Evolutionary conservation across 2,797 vertebrate genomes (phyloP).

Genomic region (Danio choprae): DNA sequence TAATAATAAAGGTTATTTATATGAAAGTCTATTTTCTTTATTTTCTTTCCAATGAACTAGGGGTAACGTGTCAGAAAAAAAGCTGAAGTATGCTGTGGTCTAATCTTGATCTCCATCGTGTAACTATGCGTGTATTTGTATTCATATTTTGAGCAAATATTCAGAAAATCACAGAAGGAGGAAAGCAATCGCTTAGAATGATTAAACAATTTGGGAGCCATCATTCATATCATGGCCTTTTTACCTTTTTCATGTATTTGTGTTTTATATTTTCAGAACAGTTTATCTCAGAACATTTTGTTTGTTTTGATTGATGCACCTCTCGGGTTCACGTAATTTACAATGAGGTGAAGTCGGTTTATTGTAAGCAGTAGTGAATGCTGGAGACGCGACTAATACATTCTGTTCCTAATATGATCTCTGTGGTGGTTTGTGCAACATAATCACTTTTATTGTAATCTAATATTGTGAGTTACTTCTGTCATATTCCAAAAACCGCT

Average conservation of each 20-base stretch:
- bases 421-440: neutral
- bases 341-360: neutral
- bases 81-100: too few relatives aligned
- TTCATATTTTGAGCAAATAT: neutral
- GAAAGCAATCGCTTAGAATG: neutral
- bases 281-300: neutral
- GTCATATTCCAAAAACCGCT: neutral
- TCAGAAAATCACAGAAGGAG: neutral
- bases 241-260: neutral
- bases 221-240: neutral
- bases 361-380: neutral
- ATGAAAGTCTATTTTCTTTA: too few relatives aligned
- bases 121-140: too few relatives aligned
- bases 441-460: neutral
- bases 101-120: too few relatives aligned
- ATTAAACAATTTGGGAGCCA: neutral
- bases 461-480: neutral
- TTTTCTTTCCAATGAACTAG: too few relatives aligned
- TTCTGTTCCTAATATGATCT: neutral
- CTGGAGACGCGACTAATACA: neutral
- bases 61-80: too few relatives aligned
- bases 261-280: neutral
- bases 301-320: neutral
- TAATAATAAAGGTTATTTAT: too few relatives aligned
- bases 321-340: neutral